Evolutionary conservation across 1,140 invertebrate species (phyloP), one percentile per base, ranked within the genome.

Genomic region (Chlorops oryzae): DNA sequence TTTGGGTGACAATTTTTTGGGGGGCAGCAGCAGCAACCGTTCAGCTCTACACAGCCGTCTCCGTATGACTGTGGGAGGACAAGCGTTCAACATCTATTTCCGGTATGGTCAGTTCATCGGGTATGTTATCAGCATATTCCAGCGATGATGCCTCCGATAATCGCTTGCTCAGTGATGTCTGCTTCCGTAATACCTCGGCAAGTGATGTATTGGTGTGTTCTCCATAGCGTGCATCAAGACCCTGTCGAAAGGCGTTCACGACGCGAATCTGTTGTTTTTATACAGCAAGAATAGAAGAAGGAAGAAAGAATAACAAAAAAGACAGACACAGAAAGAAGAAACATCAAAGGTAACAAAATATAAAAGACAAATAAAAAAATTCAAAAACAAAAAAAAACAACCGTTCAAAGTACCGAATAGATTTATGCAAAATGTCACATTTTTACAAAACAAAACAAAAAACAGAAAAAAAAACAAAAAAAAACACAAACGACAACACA

Each of bases 181-280:
- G 90, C 78, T 92, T 92, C 73, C 89, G 85, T 62, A 92, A 81
- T 68, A 89, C 88, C 75, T 91, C 90, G 51, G 88, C 89, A 68
- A 92, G 81, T 73, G 86, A 87, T 62, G 87, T 85, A 78, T 86
- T 90, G 72, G 85, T 87, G 78, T 89, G 87, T 77, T 96, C 92
- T 73, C 88, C 86, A 73, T 89, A 90, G 72, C 91, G 88, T 77
- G 89, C 82, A 81, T 97, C 93, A 80, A 96, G 83, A 74, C 92
- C 93, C 84, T 96, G 92, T 77, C 94, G 92, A 83, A 97, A 97
- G 80, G 94, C 94, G 82, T 97, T 96, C 79, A 96, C 92, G 83
- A 96, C 94, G 81, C 94, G 92, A 77, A 97, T 96, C 92, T 95
- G 86, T 66, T 32, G 28, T 32, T 7, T 32, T 32, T 32, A 32